A percentile compares a stretch with the other conserved stretches of the same genome.
Evolutionary conservation across 2,888 invertebrate species (phyloP).

Genomic region (Drosophila atroscutellata): DNA sequence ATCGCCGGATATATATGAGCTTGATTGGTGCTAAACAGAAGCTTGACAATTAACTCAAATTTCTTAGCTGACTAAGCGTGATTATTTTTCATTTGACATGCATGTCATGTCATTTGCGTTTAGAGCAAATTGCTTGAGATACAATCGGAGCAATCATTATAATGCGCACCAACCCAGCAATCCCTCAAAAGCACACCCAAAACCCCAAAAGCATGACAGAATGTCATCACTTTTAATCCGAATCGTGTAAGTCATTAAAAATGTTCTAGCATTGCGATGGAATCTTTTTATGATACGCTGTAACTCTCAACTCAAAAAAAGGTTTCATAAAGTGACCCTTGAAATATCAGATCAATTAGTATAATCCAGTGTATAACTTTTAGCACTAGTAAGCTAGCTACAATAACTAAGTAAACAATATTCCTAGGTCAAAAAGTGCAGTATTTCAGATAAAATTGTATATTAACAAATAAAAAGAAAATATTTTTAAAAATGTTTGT

Average conservation of each 20-base stretch:
- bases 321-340: background rate
- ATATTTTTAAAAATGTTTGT: background rate
- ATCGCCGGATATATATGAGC: background rate
- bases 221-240: conserved; percentile 37
- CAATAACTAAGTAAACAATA: background rate
- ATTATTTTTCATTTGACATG: conserved; percentile 27
- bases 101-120: conserved; percentile 33
- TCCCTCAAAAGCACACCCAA: conserved; percentile 13
- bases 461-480: background rate
- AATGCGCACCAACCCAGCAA: conserved; percentile 42
- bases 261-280: conserved; percentile 23
- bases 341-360: no score
- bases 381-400: background rate
- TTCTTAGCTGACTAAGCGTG: conserved; percentile 19
- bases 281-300: conserved; percentile 19
- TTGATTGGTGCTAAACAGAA: conserved; percentile 9
- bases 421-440: background rate
- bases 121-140: conserved; percentile 45
- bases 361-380: background rate
- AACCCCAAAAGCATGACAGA: conserved; percentile 44
- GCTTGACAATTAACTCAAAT: conserved; percentile 35
- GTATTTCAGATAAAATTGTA: background rate
- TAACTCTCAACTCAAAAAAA: background rate
- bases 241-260: conserved; percentile 41
- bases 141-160: conserved; percentile 45